Evolutionary conservation across 1,140 invertebrate genomes (phyloP).

Genomic region (Brachionus koreanus): DNA sequence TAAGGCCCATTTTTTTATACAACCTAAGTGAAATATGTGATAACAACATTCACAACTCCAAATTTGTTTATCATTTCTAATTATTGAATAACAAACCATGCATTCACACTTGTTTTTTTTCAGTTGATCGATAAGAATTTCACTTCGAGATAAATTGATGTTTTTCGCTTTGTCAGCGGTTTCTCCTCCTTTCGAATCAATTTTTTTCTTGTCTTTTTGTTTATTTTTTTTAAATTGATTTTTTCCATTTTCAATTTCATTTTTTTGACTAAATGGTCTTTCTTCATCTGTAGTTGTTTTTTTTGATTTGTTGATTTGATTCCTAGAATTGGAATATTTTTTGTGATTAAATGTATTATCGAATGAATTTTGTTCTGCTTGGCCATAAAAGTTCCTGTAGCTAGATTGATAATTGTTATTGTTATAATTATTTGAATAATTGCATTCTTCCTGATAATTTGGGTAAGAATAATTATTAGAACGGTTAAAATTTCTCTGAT

Average conservation of each 20-base stretch:
- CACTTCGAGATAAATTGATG: background rate
- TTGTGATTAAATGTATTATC: background rate
- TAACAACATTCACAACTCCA: constrained; percentile 87
- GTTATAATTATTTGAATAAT: background rate
- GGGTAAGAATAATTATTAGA: background rate
- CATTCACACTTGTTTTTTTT: constrained; percentile 40
- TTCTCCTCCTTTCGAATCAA: background rate
- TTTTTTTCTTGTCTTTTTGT: background rate
- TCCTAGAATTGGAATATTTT: background rate
- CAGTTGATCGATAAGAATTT: constrained; percentile 29
- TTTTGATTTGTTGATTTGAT: background rate
- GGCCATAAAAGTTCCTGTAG: background rate
- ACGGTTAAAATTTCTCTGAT: background rate
- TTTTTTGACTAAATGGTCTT: background rate
- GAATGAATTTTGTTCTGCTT: background rate
- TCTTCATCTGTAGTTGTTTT: background rate
- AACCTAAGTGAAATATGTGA: constrained; percentile 81
- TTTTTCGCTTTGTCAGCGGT: background rate
- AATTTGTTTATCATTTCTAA: constrained; percentile 71
- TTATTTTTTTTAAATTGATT: background rate
- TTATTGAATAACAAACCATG: constrained; percentile 52
- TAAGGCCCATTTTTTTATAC: constrained; percentile 82
- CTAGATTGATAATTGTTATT: background rate
- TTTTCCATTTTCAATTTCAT: background rate
- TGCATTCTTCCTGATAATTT: background rate